Percentiles rank a stretch among this genome's conserved stretches.
Evolutionary conservation across 2,888 invertebrate species (phyloP).

Genomic region (Sinelater perroti): DNA sequence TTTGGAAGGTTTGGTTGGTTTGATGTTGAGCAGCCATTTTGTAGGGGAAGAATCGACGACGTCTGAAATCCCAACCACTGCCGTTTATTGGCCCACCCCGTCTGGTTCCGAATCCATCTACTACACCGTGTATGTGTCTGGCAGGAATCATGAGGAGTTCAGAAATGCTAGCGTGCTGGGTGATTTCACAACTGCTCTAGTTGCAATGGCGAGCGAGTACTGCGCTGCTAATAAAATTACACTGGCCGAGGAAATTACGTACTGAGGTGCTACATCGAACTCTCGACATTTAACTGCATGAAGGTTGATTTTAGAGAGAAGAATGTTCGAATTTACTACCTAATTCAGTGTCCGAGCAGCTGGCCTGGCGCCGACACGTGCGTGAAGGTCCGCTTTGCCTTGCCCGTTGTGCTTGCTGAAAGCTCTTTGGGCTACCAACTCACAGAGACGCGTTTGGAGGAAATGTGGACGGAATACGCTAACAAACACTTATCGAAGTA

Average conservation of each 20-base stretch:
- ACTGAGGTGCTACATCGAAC: too few species aligned
- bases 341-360: constrained; percentile 31
- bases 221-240: constrained; percentile 29
- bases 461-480: constrained; percentile 41
- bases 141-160: constrained; percentile 22
- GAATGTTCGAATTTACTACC: constrained; percentile 37
- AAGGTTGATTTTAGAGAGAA: constrained; percentile 24
- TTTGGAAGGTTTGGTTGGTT: constrained; percentile 61
- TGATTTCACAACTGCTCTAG: constrained; percentile 31
- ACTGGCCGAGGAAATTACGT: constrained; percentile 36
- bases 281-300: not conserved
- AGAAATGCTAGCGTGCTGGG: not conserved
- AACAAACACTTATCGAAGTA: constrained; percentile 22
- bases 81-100: constrained; percentile 38
- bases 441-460: constrained; percentile 27
- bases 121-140: constrained; percentile 25
- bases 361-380: constrained; percentile 42
- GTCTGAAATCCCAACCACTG: constrained; percentile 28
- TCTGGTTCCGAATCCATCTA: constrained; percentile 25
- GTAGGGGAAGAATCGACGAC: constrained; percentile 35
- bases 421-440: constrained; percentile 38
- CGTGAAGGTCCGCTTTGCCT: constrained; percentile 32
- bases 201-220: constrained; percentile 36
- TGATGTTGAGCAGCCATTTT: constrained; percentile 17
- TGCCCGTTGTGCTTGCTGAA: constrained; percentile 38